Conservation (phyloP, 2,113 vertebrate genomes). For the Silurus glanis region DNA sequence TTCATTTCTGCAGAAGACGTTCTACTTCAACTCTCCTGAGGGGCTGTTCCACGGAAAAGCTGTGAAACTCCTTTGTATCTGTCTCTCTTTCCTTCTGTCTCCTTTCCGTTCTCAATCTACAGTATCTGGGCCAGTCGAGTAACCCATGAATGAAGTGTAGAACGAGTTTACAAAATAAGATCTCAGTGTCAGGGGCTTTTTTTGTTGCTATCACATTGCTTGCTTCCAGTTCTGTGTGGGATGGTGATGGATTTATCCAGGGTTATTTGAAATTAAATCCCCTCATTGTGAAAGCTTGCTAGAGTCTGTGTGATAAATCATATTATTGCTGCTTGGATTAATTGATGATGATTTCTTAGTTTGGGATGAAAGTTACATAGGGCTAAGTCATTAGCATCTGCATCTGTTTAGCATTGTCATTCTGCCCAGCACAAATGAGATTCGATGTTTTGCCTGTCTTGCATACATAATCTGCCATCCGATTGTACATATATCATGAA, state of each 20-base stretch:
- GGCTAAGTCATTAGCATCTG: constrained; percentile 62
- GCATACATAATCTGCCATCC: constrained; percentile 7
- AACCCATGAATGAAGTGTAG: constrained; percentile 63
- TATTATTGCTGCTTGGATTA: constrained; percentile 55
- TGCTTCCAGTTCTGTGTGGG: constrained; percentile 16
- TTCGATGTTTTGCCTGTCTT: constrained; percentile 23
- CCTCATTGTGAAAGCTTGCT: constrained; percentile 20
- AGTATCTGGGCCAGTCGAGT: constrained; percentile 64
- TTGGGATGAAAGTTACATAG: constrained; percentile 55
- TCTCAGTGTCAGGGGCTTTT: constrained; percentile 41
- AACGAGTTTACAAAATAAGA: constrained; percentile 55
- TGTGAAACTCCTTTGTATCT: constrained; percentile 52
- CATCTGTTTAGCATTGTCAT: constrained; percentile 58
- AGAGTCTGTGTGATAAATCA: constrained; percentile 48
- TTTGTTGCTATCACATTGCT: constrained; percentile 40
- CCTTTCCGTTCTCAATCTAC: constrained; percentile 40
- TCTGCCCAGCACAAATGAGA: constrained; percentile 30
- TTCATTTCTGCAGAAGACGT: constrained; percentile 64
- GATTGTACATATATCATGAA: constrained; percentile 11
- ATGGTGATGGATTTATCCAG: constrained; percentile 43
- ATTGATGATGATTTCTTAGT: constrained; percentile 56
- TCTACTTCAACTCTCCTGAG: constrained; percentile 51
- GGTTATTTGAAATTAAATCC: constrained; percentile 26
- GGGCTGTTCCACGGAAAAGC: constrained; percentile 61
- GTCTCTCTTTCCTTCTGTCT: constrained; percentile 46